Conservation (phyloP, 2,888 invertebrate genomes). For the Phytoseiulus persimilis region DNA sequence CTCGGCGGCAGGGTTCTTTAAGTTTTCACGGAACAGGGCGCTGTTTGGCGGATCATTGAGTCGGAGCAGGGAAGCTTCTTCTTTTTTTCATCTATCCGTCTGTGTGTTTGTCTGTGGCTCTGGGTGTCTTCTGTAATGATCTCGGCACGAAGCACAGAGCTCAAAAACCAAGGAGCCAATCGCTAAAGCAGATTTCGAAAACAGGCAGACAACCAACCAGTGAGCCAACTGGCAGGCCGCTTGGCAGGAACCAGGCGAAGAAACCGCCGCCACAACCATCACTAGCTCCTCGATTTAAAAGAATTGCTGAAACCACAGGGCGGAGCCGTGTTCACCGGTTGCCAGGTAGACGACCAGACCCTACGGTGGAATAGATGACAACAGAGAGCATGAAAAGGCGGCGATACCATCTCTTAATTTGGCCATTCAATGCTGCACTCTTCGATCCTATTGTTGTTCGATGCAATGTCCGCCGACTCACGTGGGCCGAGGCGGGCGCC, state of each 20-base stretch:
- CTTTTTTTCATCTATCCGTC: background rate
- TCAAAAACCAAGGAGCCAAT: background rate
- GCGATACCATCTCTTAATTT: background rate
- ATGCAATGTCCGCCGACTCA: too few species aligned
- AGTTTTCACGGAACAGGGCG: background rate
- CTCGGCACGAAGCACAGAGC: background rate
- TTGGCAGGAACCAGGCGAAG: background rate
- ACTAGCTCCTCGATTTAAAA: background rate
- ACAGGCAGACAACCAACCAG: background rate
- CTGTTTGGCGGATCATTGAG: background rate
- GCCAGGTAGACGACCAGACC: background rate
- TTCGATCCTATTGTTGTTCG: too few species aligned
- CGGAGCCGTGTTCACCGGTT: background rate
- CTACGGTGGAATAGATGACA: background rate
- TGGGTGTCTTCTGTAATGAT: slow-evolving; percentile 5
- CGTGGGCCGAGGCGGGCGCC: too few species aligned
- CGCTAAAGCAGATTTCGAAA: background rate
- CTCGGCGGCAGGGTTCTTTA: background rate
- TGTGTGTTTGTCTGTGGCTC: background rate
- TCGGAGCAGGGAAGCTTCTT: background rate
- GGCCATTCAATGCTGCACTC: background rate
- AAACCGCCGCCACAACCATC: background rate
- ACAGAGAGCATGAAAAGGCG: background rate
- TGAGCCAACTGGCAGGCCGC: background rate
- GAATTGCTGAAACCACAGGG: background rate